phyloP scores from a whole-genome alignment of 2,113 vertebrate species.

The Xerus inauris region DNA sequence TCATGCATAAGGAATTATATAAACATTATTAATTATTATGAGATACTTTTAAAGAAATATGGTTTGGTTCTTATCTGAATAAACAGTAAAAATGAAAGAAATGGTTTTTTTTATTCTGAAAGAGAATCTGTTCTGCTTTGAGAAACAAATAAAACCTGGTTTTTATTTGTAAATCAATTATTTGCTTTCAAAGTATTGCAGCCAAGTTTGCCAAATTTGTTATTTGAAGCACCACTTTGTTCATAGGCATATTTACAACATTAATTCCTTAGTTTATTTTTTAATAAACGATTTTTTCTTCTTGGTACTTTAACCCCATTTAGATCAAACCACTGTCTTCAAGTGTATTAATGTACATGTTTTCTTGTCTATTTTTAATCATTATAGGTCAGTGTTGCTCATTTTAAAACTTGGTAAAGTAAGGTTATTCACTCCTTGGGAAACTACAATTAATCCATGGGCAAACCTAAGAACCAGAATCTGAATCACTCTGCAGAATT shows the following conservation, averaged over 20 bases:
- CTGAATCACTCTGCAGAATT: not conserved
- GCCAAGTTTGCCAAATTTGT: not conserved
- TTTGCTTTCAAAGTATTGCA: not conserved
- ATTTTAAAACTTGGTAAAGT: not conserved
- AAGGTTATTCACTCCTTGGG: conserved; percentile 12
- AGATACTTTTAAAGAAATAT: not conserved
- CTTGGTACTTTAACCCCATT: not conserved
- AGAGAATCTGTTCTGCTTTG: not conserved
- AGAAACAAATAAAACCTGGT: conserved; percentile 21
- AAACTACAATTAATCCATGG: not conserved
- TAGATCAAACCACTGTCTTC: not conserved
- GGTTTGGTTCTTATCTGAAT: not conserved
- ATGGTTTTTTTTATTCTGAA: not conserved
- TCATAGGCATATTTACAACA: not conserved
- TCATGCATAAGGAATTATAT: not conserved
- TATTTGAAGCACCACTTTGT: not conserved
- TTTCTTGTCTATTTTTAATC: not conserved
- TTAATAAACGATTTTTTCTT: not conserved
- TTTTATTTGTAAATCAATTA: not conserved
- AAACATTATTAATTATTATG: not conserved
- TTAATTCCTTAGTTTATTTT: conserved; percentile 37
- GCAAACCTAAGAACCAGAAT: not conserved
- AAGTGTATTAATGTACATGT: not conserved
- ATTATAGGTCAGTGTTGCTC: not conserved
- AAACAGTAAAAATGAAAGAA: not conserved